Evolutionary conservation across 37 sponge, comb jelly and placozoan species (phyloP), one percentile per base, ranked within the genome.

Genomic region (Beroe ovata): DNA sequence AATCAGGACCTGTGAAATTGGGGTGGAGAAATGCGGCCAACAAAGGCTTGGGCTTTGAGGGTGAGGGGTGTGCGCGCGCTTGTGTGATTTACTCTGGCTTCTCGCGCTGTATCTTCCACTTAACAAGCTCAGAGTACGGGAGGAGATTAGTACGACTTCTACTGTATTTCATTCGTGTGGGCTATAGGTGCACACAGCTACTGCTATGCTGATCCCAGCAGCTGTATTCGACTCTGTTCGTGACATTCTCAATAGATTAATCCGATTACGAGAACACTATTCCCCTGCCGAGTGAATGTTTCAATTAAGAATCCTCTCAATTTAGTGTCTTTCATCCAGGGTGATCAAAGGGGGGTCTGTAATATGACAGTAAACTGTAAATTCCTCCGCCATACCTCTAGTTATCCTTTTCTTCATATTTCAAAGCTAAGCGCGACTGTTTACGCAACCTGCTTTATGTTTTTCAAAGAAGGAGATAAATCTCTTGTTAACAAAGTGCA

Each of bases 351-450:
- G 54, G 54, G 54, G n/a, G n/a, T n/a, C 54, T 47, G 54, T 47
- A 47, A 47, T 47, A 16, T 16, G 11, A 47, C 54, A 47, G 54
- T 47, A 47, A 47, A 47, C 11, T 47, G 11, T 47, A 47, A 47
- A 47, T 47, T 47, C 54, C 54, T 47, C 54, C 6, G 54, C 54
- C 54, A 6, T 47, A 11, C 6, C 11, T 47, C 54, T n/a, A n/a
- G 54, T 47, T 47, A 47, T n/a, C n/a, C 54, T 47, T 6, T 11
- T 47, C 11, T 66, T 66, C 69, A 66, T 66, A 66, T 30, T 32
- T 66, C 69, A 66, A 66, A 66, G 69, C 69, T 66, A 66, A 66
- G 69, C 69, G 69, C 69, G 69, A 66, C 69, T 8, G 32, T 66
- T 66, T 66, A 47, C 54, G 54, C 54, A 47, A 47, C 54, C 54